Base-by-base conservation (phyloP, 35 echinoderm and acorn worm species). In the Ophioderma brevispina region DNA sequence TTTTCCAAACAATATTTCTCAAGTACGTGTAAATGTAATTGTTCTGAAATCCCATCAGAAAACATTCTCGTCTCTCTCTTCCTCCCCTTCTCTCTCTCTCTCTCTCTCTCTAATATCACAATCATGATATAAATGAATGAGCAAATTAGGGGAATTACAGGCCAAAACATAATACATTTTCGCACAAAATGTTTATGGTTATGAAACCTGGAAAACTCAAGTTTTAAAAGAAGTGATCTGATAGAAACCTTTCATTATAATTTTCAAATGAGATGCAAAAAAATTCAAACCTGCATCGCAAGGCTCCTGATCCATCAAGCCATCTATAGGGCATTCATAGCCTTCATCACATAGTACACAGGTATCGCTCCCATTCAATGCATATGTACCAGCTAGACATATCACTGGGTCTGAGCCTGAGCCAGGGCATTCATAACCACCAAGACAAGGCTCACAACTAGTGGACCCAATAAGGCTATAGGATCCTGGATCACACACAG, bases 301-400 rank as follows among this genome's bases (percentile, higher is more conserved):
- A 14, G 32, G 78, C 13, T 89, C 75, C 19, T 82, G 96, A 17
- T 87, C 75, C 33, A 42, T 41, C 5, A 83, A 90, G 25, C 55
- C 87, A 77, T 92, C 82, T 13, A 55, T 86, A 1, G 96, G 96
- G 32, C 96, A 98, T 82, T 87, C 90, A 38, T 81, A 92, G 0
- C 96, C 96, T 39, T 76, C 84, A 23, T 89, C 84, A 78, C 96
- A 98, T 3, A 33, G 31, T 32, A 25, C 30, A 70, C 96, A 98
- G 31, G 38, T 80, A 19, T 75, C 39, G 36, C 93, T 95, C 31
- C 90, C 93, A 37, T 92, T 90, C 0, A 40, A 36, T 49, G 96
- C 96, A 86, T 95, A 98, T 17, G 55, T 92, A 36, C 96, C 93
- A 32, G 87, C 90, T 0, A 84, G 34, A 89, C 96, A 98, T 32